Conservation (phyloP, 2,797 vertebrate genomes). For the Huso huso region DNA sequence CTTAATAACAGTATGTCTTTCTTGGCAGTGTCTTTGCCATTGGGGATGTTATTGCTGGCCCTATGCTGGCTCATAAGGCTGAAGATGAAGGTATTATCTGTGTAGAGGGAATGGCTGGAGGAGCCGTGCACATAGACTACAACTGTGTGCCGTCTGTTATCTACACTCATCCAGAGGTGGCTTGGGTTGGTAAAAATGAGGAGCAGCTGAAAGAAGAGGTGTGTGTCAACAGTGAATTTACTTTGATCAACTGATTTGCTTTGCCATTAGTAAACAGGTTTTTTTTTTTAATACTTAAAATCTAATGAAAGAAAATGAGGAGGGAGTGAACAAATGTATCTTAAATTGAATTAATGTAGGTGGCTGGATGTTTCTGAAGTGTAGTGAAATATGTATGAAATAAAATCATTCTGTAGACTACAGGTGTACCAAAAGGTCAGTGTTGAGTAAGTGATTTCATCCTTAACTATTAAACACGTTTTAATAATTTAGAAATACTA, state of each 20-base stretch:
- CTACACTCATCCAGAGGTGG: conserved; percentile 95
- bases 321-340: too few relatives aligned
- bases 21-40: conserved; percentile 81
- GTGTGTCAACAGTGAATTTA: conserved; percentile 14
- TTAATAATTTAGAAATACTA: neutral
- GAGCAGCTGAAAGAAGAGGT: conserved; percentile 98
- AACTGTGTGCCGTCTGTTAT: conserved; percentile 97
- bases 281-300: too few relatives aligned
- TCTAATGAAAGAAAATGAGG: too few relatives aligned
- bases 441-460: neutral
- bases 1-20: conserved; percentile 18
- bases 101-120: conserved; percentile 94
- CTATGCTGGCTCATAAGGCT: conserved; percentile 97
- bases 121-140: conserved; percentile 95
- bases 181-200: conserved; percentile 93
- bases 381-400: too few relatives aligned
- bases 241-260: too few relatives aligned
- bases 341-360: too few relatives aligned
- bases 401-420: too few relatives aligned
- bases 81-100: conserved; percentile 97
- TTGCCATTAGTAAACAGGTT: too few relatives aligned
- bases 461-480: neutral
- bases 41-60: conserved; percentile 89
- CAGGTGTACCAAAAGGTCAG: too few relatives aligned
- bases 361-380: too few relatives aligned